Conservation (phyloP, 2,888 invertebrate genomes). For the Plebejus anna region DNA sequence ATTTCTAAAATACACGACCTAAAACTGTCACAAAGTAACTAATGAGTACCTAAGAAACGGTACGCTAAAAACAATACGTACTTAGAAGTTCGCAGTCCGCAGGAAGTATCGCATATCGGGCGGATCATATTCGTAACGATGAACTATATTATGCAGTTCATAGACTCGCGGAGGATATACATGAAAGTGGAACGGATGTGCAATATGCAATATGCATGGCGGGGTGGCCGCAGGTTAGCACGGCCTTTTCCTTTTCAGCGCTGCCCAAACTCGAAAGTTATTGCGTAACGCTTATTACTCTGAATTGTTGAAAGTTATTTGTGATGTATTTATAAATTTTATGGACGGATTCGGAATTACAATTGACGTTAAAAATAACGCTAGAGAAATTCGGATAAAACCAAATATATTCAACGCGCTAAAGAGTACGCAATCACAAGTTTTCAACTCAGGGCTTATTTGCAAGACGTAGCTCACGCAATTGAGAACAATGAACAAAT, state of each 20-base stretch:
- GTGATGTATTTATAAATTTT: neutral
- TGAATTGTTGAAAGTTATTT: neutral
- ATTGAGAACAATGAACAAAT: too few relatives aligned
- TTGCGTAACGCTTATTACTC: constrained; percentile 7
- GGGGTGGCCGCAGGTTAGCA: constrained; percentile 54
- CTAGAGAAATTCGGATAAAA: neutral
- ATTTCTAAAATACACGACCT: neutral
- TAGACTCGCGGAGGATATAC: constrained; percentile 36
- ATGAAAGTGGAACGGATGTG: constrained; percentile 74
- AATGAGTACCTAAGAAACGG: constrained; percentile 10
- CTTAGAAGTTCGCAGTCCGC: neutral
- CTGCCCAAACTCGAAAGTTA: constrained; percentile 12
- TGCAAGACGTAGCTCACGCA: too few relatives aligned
- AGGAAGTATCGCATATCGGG: neutral
- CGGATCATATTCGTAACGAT: constrained; percentile 19
- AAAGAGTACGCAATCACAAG: too few relatives aligned
- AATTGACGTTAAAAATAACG: neutral
- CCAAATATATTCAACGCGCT: neutral
- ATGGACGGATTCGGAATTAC: neutral
- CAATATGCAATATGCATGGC: constrained; percentile 50
- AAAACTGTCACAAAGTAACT: constrained; percentile 16
- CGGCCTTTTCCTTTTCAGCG: constrained; percentile 39
- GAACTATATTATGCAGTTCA: constrained; percentile 26
- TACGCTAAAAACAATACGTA: constrained; percentile 5
- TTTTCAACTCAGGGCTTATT: too few relatives aligned